These are phyloP conservation scores for Apaloderma vittatum DNA, from an alignment of 2,113 vertebrate genomes.

Conservation along the genomic window DNA sequence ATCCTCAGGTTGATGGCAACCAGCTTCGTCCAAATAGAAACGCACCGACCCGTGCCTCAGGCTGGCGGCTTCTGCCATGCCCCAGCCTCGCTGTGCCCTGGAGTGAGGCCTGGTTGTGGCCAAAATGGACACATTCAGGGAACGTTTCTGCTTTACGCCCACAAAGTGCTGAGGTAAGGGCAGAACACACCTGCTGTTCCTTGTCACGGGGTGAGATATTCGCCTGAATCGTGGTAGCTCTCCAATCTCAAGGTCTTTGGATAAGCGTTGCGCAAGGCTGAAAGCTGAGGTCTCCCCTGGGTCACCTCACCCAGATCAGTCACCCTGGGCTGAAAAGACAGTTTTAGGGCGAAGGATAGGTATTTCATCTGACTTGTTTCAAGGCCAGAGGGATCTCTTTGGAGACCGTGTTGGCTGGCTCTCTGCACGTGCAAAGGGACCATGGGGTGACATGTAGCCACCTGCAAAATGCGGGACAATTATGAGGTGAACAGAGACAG, in stretches of 20 bases:
- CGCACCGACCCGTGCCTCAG: fast-evolving
- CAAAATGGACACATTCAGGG: neutral
- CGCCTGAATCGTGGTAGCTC: neutral
- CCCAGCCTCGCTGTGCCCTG: neutral
- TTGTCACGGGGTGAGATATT: neutral
- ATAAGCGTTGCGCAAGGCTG: neutral
- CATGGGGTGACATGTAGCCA: neutral
- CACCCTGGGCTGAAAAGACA: neutral
- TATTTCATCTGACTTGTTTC: neutral
- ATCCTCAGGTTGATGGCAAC: neutral
- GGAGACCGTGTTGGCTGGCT: neutral
- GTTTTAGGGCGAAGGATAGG: neutral
- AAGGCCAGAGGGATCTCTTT: neutral
- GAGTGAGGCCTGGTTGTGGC: no score
- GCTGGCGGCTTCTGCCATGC: neutral
- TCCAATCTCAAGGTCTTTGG: neutral
- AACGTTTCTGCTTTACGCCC: neutral
- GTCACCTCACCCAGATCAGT: neutral
- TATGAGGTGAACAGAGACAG: neutral
- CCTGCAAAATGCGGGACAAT: neutral
- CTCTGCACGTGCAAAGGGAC: neutral
- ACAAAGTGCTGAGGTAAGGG: neutral
- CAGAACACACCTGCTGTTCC: neutral
- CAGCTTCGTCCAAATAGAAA: neutral
- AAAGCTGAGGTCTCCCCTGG: neutral